Evolutionary conservation across 2,797 vertebrate species (phyloP).

Genomic region (Otus scops): DNA sequence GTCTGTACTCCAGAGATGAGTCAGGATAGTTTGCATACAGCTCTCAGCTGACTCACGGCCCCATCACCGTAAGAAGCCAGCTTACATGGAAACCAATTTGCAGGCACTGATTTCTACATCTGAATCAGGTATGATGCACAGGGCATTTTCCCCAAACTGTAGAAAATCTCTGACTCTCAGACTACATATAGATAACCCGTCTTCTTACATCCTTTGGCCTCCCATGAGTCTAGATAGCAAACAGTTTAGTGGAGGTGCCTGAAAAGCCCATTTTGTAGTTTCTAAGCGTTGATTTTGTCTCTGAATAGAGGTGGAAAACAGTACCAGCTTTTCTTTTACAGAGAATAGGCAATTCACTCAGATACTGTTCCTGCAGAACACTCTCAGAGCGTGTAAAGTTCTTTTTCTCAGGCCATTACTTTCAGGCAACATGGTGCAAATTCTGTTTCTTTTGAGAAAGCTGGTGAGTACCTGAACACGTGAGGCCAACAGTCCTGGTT

Average conservation of each 20-base stretch:
- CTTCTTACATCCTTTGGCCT: neutral
- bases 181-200: neutral
- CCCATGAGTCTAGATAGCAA: neutral
- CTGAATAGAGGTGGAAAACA: neutral
- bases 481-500: constrained; percentile 98
- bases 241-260: neutral
- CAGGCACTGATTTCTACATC: neutral
- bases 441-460: neutral
- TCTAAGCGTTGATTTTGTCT: neutral
- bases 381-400: neutral
- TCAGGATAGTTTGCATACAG: neutral
- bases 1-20: neutral
- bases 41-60: neutral
- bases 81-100: neutral
- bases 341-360: neutral
- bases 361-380: neutral
- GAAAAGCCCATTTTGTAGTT: neutral
- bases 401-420: neutral
- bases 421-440: neutral
- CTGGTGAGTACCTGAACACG: constrained; percentile 86
- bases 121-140: neutral
- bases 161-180: neutral
- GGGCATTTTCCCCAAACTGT: neutral
- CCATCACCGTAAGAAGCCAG: neutral
- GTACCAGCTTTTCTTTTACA: neutral